phyloP scores from a whole-genome alignment of 1,140 invertebrate genomes.

The Phortica variegata region DNA sequence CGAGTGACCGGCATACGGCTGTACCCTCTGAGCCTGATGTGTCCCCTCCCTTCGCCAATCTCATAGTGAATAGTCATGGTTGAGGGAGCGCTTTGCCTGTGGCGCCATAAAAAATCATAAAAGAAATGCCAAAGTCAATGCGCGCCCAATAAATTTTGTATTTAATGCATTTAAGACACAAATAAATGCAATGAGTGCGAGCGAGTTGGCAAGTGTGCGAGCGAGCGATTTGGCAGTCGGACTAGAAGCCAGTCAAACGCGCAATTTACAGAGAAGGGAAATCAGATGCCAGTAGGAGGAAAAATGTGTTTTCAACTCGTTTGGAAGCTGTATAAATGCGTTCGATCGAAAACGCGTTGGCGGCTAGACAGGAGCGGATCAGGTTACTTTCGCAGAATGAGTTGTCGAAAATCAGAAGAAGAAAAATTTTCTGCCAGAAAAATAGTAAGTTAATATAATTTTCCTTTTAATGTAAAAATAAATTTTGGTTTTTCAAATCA shows the following conservation, averaged over 20 bases:
- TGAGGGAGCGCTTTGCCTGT: no score
- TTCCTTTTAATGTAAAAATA: no score
- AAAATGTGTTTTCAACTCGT: neutral
- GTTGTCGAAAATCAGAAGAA: no score
- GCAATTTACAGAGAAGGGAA: neutral
- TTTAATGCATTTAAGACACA: slow-evolving; percentile 48
- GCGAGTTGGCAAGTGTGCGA: slow-evolving; percentile 6
- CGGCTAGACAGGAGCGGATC: no score
- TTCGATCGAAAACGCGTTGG: neutral
- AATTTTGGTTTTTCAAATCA: no score
- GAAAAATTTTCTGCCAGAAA: no score
- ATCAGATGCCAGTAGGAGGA: slow-evolving; percentile 14
- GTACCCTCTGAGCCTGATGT: no score
- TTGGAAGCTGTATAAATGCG: neutral
- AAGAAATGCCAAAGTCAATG: slow-evolving; percentile 12
- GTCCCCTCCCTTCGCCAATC: no score
- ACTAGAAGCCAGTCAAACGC: no score
- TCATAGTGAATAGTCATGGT: no score
- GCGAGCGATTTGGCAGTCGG: neutral
- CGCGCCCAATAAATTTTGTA: slow-evolving; percentile 43
- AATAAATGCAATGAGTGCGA: slow-evolving; percentile 36
- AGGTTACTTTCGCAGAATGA: no score
- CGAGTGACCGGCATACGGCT: slow-evolving; percentile 36
- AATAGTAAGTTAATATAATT: no score
- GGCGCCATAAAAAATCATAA: slow-evolving; percentile 36